These are phyloP conservation scores for Tarsius wallacei DNA, from an alignment of 2,797 vertebrate species.

Conservation along the genomic window DNA sequence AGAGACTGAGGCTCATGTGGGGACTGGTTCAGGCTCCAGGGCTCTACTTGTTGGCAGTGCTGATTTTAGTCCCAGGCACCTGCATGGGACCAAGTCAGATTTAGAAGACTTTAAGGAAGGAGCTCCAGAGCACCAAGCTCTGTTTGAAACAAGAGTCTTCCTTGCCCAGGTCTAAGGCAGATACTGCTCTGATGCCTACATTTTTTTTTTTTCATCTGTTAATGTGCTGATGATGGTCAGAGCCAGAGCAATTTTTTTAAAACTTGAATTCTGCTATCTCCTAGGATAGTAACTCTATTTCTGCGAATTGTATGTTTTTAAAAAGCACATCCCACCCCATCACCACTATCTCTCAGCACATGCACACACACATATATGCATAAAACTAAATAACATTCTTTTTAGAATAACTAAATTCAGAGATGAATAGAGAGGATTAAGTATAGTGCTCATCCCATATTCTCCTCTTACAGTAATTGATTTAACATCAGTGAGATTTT, in stretches of 20 bases:
- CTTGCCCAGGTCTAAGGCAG: neutral
- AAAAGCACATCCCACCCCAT: neutral
- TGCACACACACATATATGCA: rapidly evolving
- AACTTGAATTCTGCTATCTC: neutral
- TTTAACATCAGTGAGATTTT: conserved; percentile 75
- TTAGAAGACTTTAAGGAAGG: neutral
- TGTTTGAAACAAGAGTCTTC: neutral
- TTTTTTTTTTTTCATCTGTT: neutral
- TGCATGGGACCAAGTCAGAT: rapidly evolving
- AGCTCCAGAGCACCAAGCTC: neutral
- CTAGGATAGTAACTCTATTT: conserved; percentile 44
- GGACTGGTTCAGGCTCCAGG: neutral
- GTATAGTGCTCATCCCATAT: conserved; percentile 46
- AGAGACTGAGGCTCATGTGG: no score
- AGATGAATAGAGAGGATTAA: conserved; percentile 69
- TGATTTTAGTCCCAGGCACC: neutral
- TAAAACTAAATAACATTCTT: conserved; percentile 36
- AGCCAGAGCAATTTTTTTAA: neutral
- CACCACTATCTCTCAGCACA: neutral
- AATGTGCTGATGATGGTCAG: neutral
- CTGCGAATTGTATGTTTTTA: neutral
- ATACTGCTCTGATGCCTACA: neutral
- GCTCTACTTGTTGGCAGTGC: neutral
- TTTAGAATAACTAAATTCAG: conserved; percentile 70
- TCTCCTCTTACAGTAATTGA: conserved; percentile 77